Conservation (phyloP, 2,888 invertebrate species). For the Mylabris sibirica region DNA sequence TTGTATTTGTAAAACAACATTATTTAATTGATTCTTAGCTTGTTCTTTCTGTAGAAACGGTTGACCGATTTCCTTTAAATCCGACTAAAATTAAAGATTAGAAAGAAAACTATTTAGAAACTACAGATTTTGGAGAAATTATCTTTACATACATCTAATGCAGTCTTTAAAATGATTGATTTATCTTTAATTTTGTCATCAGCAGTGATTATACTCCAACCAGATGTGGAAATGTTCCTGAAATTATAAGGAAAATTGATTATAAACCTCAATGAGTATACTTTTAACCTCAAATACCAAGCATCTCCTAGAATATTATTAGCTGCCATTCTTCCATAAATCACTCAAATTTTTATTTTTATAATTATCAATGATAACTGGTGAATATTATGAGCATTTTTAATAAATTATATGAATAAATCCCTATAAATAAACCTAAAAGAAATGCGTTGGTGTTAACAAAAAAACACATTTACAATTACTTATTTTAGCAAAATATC, state of each 20-base stretch:
- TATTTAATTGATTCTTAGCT: constrained; percentile 65
- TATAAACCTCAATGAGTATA: constrained; percentile 14
- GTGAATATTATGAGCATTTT: background rate
- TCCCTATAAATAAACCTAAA: background rate
- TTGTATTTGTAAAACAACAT: constrained; percentile 83
- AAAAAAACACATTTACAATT: background rate
- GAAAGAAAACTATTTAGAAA: constrained; percentile 25
- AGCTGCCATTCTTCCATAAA: background rate
- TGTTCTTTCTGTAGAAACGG: constrained; percentile 75
- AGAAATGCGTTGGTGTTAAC: background rate
- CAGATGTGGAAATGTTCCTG: constrained; percentile 79
- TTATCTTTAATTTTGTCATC: constrained; percentile 70
- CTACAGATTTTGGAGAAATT: background rate
- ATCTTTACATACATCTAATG: constrained; percentile 69
- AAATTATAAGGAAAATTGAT: constrained; percentile 37
- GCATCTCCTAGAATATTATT: constrained; percentile 8
- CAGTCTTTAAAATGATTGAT: constrained; percentile 70
- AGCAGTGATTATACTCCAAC: constrained; percentile 72
- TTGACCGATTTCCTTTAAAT: constrained; percentile 83
- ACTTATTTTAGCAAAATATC: background rate
- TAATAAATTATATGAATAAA: background rate
- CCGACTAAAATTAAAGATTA: constrained; percentile 67
- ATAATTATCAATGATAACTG: background rate
- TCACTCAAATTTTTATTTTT: background rate
- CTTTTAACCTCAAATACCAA: constrained; percentile 28